phyloP scores from a whole-genome alignment of 2,797 vertebrate genomes.

The Neomorphus geoffroyi region DNA sequence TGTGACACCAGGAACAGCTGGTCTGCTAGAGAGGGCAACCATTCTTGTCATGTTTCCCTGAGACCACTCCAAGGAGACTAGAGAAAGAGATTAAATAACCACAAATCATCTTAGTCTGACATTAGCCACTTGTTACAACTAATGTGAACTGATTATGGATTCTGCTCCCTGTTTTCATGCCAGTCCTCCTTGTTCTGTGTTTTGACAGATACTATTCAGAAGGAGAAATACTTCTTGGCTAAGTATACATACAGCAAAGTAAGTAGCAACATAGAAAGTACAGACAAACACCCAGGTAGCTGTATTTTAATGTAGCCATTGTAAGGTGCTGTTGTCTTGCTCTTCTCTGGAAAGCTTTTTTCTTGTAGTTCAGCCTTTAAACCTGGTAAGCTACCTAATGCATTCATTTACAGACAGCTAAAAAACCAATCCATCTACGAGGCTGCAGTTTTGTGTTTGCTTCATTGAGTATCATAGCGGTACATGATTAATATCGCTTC shows the following conservation, averaged over 20 bases:
- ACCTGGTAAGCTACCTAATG: neutral
- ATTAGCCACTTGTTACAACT: neutral
- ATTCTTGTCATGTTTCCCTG: neutral
- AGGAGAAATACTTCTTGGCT: conserved; percentile 40
- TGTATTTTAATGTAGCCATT: neutral
- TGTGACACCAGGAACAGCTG: neutral
- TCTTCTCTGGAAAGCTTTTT: neutral
- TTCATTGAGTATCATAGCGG: neutral
- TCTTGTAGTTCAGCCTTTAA: neutral
- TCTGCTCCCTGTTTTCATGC: conserved; percentile 1
- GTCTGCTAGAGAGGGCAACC: neutral
- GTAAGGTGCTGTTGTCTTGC: neutral
- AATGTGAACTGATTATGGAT: neutral
- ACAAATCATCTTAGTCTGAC: neutral
- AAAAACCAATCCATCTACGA: neutral
- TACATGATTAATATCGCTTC: neutral
- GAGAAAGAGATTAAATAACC: neutral
- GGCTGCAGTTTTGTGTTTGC: neutral
- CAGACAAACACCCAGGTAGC: neutral
- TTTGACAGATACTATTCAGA: conserved; percentile 59
- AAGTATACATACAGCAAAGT: conserved; percentile 56
- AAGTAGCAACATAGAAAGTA: conserved; percentile 3
- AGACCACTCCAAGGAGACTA: neutral
- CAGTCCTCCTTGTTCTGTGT: neutral
- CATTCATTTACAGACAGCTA: neutral